Evolutionary conservation across 2,888 invertebrate species (phyloP).

Genomic region (Idaea dimidiata): DNA sequence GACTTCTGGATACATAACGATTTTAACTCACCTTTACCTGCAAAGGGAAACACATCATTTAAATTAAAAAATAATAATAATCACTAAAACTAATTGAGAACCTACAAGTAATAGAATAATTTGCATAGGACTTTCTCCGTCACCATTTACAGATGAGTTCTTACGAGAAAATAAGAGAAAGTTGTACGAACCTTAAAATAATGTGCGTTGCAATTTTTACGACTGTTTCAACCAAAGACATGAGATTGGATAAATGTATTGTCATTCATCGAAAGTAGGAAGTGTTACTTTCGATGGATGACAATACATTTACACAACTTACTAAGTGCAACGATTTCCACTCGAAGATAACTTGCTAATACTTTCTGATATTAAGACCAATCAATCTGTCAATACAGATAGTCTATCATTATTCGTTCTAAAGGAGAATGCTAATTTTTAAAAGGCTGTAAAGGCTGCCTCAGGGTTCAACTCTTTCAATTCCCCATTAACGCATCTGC

Average conservation of each 20-base stretch:
- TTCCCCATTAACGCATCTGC: slow-evolving; percentile 49
- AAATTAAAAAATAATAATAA: slow-evolving; percentile 12
- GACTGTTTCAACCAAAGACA: slow-evolving; percentile 29
- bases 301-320: slow-evolving; percentile 13
- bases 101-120: slow-evolving; percentile 26
- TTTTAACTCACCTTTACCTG: slow-evolving; percentile 71
- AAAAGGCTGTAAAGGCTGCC: slow-evolving; percentile 20
- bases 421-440: slow-evolving; percentile 29
- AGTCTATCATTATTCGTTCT: slow-evolving; percentile 44
- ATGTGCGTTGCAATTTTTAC: not conserved
- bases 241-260: slow-evolving; percentile 16
- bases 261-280: slow-evolving; percentile 12
- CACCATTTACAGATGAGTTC: slow-evolving; percentile 47
- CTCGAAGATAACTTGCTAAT: slow-evolving; percentile 25
- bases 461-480: slow-evolving; percentile 42
- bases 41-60: slow-evolving; percentile 42
- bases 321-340: slow-evolving; percentile 20
- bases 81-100: slow-evolving; percentile 12
- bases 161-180: slow-evolving; percentile 64
- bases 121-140: slow-evolving; percentile 56
- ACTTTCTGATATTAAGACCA: slow-evolving; percentile 30
- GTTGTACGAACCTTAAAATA: slow-evolving; percentile 28
- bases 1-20: not conserved
- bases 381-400: slow-evolving; percentile 41
- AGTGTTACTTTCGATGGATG: too few relatives aligned